Base-by-base conservation (phyloP, 2,113 vertebrate genomes). In the Ascaphus truei region DNA sequence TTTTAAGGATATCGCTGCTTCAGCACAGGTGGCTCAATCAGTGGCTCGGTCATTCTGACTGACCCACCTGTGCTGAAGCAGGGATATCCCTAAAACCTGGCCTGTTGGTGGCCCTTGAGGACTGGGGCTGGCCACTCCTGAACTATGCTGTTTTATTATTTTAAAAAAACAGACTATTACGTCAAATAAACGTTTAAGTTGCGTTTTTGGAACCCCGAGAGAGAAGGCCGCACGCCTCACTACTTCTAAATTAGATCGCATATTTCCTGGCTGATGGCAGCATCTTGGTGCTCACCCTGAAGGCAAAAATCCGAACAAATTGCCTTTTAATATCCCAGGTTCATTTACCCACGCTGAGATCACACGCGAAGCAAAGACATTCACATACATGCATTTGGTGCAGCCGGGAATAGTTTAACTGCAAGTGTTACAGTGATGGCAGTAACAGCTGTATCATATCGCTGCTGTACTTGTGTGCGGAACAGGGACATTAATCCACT, bases 221-320 rank as follows among this genome's bases (percentile, higher is more conserved):
- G 80, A 76, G 81, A 79, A 85, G 77, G 45, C 50, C 74, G 69
- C 81, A 88, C 73, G 84, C 86, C 79, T 89, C 39, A 5, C 81
- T 91, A 86, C 86, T 74, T 86, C 80, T 84, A 86, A 90, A 93
- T 91, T 86, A 92, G 86, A 90, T 88, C 86, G 87, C 85, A 88
- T 78, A 86, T 91, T 89, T 89, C 83, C 86, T 86, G 80, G 80
- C 83, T 90, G 79, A 80, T 88, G 79, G 85, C 83, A 86, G 82
- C 81, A 80, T 83, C 85, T 88, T 61, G 30, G 64, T 74, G 74
- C 71, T 85, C 73, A 77, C 76, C 80, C 85, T 71, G 55, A 84
- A 88, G 89, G 86, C 84, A 84, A 79, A 87, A 83, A 79, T 82
- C 81, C 79, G 84, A 83, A 71, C 84, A 89, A 85, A 87, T 87